Percentiles rank a stretch among this genome's conserved stretches.
These are phyloP conservation scores for Albula glossodonta DNA, from an alignment of 2,113 vertebrate genomes.

Conservation along the genomic window DNA sequence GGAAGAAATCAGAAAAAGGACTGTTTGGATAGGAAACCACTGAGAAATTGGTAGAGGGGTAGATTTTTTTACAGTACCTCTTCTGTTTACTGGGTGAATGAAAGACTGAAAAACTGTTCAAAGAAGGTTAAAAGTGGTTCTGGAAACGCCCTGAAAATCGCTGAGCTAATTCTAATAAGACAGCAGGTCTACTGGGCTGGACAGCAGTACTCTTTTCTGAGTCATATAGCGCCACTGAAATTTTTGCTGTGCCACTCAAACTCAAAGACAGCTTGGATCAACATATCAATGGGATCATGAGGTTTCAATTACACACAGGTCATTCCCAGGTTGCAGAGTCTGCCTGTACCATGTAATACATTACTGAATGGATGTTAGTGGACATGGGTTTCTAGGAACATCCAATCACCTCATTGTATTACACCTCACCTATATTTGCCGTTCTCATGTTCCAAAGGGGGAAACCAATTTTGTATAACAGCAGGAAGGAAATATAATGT, in stretches of 20 bases:
- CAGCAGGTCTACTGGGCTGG: background rate
- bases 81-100: background rate
- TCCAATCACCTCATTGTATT: background rate
- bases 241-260: background rate
- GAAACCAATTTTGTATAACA: background rate
- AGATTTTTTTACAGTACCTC: background rate
- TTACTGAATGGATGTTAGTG: background rate
- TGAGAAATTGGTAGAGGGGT: background rate
- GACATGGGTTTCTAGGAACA: background rate
- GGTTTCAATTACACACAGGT: background rate
- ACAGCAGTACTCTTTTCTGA: too few relatives aligned
- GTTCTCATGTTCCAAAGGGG: background rate
- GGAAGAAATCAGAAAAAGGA: constrained; percentile 8
- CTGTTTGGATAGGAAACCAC: constrained; percentile 16
- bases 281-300: background rate
- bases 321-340: background rate
- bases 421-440: background rate
- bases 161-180: background rate
- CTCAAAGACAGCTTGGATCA: background rate
- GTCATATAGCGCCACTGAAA: background rate
- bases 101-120: background rate
- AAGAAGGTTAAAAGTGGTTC: background rate
- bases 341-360: background rate
- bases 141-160: background rate
- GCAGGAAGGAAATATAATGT: background rate